Evolutionary conservation across 1,140 invertebrate genomes (phyloP).

Genomic region (Tetramorium alpestre): DNA sequence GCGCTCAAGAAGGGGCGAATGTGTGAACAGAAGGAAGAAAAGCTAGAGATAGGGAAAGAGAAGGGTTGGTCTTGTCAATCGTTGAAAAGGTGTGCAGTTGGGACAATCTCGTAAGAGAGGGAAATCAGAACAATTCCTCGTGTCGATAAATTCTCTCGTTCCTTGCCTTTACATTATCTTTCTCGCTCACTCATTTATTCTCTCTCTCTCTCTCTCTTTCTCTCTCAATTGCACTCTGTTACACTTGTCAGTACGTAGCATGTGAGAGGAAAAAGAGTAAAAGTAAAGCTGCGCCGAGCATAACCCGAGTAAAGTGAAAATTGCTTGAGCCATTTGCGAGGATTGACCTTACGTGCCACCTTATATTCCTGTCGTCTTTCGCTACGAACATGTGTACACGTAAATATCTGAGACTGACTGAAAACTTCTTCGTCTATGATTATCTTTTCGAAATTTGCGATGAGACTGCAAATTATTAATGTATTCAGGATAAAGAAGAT

Average conservation of each 20-base stretch:
- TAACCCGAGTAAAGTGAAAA: slow-evolving; percentile 79
- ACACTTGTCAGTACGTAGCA: slow-evolving; percentile 11
- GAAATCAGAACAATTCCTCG: slow-evolving; percentile 78
- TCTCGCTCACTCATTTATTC: background rate
- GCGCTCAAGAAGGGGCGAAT: slow-evolving; percentile 13
- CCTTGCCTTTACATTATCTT: background rate
- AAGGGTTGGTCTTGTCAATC: slow-evolving; percentile 75
- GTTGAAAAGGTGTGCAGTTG: slow-evolving; percentile 67
- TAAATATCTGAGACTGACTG: slow-evolving; percentile 58
- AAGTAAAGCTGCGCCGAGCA: slow-evolving; percentile 62
- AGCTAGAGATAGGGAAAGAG: background rate
- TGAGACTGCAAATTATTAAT: background rate
- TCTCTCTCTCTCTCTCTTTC: background rate
- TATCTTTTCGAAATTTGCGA: slow-evolving; percentile 21
- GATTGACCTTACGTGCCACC: slow-evolving; percentile 75
- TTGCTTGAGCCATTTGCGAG: slow-evolving; percentile 76
- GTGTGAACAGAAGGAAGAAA: background rate
- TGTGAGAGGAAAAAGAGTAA: background rate
- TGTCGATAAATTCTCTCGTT: slow-evolving; percentile 76
- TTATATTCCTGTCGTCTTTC: slow-evolving; percentile 59
- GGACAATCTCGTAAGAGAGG: slow-evolving; percentile 75
- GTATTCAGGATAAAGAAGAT: background rate
- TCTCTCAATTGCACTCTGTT: slow-evolving; percentile 30
- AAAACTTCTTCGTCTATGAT: slow-evolving; percentile 32
- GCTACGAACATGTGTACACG: slow-evolving; percentile 37